Conservation (phyloP, 2,888 invertebrate genomes). For the Rhogogaster chlorosoma region DNA sequence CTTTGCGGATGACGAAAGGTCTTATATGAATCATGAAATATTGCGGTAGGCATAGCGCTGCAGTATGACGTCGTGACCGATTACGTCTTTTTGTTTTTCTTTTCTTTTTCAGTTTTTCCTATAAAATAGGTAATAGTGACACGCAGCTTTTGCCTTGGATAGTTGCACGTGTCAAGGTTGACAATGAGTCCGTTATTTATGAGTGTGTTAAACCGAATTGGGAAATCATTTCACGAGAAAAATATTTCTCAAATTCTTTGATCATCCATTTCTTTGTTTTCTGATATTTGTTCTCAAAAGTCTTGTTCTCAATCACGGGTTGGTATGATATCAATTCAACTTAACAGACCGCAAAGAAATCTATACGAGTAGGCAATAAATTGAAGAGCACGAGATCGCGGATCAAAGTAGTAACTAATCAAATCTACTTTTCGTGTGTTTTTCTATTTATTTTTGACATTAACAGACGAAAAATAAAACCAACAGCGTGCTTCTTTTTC, state of each 20-base stretch:
- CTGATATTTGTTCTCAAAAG: too few species aligned
- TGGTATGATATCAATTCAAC: too few species aligned
- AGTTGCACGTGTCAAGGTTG: background rate
- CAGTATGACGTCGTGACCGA: background rate
- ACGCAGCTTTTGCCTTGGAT: background rate
- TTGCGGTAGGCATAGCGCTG: background rate
- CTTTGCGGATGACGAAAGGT: background rate
- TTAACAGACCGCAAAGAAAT: too few species aligned
- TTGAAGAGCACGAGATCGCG: background rate
- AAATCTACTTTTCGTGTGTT: background rate
- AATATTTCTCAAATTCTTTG: too few species aligned
- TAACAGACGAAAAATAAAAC: background rate
- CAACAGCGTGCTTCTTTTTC: background rate
- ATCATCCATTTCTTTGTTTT: too few species aligned
- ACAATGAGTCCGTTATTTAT: background rate
- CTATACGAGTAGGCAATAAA: too few species aligned
- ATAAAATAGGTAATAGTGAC: conserved; percentile 5
- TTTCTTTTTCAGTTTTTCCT: background rate
- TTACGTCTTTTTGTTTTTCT: background rate
- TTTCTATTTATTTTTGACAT: background rate
- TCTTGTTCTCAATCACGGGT: too few species aligned
- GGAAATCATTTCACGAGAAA: too few species aligned
- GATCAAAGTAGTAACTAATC: background rate
- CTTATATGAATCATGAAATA: conserved; percentile 4
- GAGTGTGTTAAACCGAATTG: background rate